Conservation (phyloP, 2,113 vertebrate species). For the Plecotus auritus region DNA sequence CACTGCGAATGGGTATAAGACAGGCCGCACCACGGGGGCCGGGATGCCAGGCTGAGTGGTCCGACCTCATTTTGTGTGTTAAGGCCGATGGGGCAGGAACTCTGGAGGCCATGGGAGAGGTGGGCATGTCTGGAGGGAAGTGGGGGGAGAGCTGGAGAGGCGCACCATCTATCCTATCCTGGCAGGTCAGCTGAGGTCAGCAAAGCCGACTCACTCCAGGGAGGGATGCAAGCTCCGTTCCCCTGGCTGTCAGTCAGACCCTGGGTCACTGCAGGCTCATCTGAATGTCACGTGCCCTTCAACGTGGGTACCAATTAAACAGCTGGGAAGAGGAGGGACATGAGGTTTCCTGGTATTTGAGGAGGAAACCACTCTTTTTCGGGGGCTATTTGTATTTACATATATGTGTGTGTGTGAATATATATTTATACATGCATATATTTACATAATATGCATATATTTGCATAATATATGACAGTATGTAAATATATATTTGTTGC, state of each 20-base stretch:
- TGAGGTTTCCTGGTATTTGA: background rate
- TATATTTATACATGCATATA: background rate
- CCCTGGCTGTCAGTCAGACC: background rate
- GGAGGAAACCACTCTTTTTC: background rate
- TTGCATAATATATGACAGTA: background rate
- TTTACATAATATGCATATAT: background rate
- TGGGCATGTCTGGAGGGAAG: background rate
- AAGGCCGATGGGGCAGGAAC: background rate
- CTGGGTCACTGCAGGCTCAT: background rate
- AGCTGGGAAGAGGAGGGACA: background rate
- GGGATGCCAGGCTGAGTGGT: background rate
- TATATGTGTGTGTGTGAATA: no score
- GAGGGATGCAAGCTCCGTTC: background rate
- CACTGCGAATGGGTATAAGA: fast-evolving
- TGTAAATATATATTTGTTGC: background rate
- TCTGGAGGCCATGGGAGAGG: background rate
- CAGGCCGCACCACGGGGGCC: background rate
- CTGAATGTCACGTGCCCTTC: background rate
- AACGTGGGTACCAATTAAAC: fast-evolving
- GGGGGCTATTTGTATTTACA: background rate
- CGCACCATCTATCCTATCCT: background rate
- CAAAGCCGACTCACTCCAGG: background rate
- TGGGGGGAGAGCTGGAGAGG: background rate
- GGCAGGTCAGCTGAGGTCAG: background rate
- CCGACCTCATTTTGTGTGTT: background rate